Conservation (phyloP, 2,888 invertebrate genomes). For the Pseudoips prasinana region DNA sequence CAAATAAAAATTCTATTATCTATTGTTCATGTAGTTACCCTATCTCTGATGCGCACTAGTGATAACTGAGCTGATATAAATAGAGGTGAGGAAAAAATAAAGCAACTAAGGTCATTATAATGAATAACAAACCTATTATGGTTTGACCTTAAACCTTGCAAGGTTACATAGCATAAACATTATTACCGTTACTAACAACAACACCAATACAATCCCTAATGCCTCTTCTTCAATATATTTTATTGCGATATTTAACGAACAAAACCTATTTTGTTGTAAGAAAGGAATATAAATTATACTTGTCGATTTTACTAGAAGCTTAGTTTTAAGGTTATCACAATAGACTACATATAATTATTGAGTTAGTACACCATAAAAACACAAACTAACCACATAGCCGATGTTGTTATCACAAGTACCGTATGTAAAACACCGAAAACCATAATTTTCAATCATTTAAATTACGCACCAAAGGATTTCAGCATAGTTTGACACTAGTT, state of each 20-base stretch:
- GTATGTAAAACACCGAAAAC: neutral
- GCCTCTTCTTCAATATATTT: too few species aligned
- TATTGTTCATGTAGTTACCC: neutral
- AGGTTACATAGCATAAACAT: constrained; percentile 21
- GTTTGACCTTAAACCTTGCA: constrained; percentile 18
- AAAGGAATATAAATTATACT: too few species aligned
- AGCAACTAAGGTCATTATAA: constrained; percentile 1
- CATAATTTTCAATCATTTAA: constrained; percentile 19
- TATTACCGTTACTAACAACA: neutral
- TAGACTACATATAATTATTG: too few species aligned
- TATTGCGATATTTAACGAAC: too few species aligned
- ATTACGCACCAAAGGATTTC: constrained; percentile 16
- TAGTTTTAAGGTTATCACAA: too few species aligned
- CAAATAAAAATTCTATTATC: too few species aligned
- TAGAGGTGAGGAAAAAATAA: neutral
- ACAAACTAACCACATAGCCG: neutral
- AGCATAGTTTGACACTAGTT: constrained; percentile 5
- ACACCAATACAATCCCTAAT: too few species aligned
- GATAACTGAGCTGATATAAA: constrained; percentile 1
- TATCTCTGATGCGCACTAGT: constrained; percentile 1
- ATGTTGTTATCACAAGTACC: constrained; percentile 15
- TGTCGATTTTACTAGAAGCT: too few species aligned
- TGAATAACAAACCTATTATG: constrained; percentile 6
- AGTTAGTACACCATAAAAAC: too few species aligned
- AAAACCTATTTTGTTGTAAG: too few species aligned